Evolutionary conservation across 2,888 invertebrate genomes (phyloP).

Genomic region (Meteorus colon): DNA sequence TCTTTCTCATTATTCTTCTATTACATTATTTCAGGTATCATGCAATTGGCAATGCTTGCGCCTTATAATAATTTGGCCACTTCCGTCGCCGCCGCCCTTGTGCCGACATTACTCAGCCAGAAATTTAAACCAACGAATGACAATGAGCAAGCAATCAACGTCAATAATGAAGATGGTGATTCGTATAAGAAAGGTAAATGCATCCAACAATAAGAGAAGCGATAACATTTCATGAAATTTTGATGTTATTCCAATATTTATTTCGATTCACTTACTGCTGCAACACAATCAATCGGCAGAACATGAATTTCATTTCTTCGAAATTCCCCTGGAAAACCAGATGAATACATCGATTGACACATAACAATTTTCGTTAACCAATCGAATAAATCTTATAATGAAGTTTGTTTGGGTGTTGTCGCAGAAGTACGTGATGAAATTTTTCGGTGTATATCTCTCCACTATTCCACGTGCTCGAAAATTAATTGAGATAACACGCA

Average conservation of each 20-base stretch:
- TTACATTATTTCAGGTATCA: constrained; percentile 69
- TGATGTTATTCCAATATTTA: too few species aligned
- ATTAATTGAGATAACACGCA: too few species aligned
- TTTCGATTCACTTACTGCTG: too few species aligned
- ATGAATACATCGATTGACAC: neutral
- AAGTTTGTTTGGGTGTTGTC: too few species aligned
- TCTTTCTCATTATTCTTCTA: constrained; percentile 2
- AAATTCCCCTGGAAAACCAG: neutral
- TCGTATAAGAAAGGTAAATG: constrained; percentile 50
- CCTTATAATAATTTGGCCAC: constrained; percentile 76
- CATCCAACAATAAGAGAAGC: neutral
- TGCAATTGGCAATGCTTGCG: constrained; percentile 75
- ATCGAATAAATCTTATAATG: too few species aligned
- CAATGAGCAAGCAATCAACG: constrained; percentile 70
- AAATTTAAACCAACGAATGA: constrained; percentile 69
- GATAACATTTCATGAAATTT: neutral
- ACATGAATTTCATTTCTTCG: too few species aligned
- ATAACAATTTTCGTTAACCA: too few species aligned
- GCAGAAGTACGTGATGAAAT: too few species aligned
- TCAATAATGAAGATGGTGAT: constrained; percentile 46
- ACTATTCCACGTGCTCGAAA: too few species aligned
- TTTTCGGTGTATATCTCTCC: too few species aligned
- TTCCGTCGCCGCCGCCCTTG: constrained; percentile 75
- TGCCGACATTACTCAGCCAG: constrained; percentile 74
- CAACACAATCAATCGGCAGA: too few species aligned